Evolutionary conservation across 2,888 invertebrate species (phyloP), one percentile per base, ranked within the genome.

Genomic region (Sphaeridia pumilis): DNA sequence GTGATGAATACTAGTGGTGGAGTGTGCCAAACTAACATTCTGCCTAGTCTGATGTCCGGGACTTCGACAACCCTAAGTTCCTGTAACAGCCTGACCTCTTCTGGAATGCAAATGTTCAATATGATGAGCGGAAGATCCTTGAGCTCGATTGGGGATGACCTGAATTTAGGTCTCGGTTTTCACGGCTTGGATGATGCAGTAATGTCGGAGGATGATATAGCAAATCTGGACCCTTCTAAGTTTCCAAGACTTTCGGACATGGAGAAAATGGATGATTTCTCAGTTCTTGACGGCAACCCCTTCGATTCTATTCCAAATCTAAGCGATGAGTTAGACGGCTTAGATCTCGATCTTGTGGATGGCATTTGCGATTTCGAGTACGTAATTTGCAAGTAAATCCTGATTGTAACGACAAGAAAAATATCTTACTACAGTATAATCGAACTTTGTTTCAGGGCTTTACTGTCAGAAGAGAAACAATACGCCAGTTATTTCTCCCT

Each of bases 401-500:
- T 38, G 17, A 38, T 38, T n/a, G n/a, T n/a, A n/a, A n/a, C 7
- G 38, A 38, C 10, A 10, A 17, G 7, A 38, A 38, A 38, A 38
- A 38, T 17, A 17, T 46, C 31, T 5, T 17, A 38, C 38, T 38
- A 14, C 20, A 38, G 17, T 20, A 20, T 17, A 38, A n/a, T n/a
- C n/a, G n/a, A n/a, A 21, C n/a, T 7, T 28, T 54, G 24, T 63
- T 63, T 26, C 60, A 70, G 70, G 51, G 75, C 77, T 21, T 74
- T 77, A 46, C 70, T 86, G 34, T 84, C 84, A 70, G 84, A 87
- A 70, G 86, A 85, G 46, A 85, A 85, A 0, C 87, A 87, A 20
- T 59, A 64, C 63, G 78, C 83, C 0, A 85, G 83, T 69, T 94
- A 89, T 75, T 80, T 94, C 70, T 87, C 89, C 1, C 72, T 94